Conservation (phyloP, 2,797 vertebrate genomes). For the Emydoidea blandingii region DNA sequence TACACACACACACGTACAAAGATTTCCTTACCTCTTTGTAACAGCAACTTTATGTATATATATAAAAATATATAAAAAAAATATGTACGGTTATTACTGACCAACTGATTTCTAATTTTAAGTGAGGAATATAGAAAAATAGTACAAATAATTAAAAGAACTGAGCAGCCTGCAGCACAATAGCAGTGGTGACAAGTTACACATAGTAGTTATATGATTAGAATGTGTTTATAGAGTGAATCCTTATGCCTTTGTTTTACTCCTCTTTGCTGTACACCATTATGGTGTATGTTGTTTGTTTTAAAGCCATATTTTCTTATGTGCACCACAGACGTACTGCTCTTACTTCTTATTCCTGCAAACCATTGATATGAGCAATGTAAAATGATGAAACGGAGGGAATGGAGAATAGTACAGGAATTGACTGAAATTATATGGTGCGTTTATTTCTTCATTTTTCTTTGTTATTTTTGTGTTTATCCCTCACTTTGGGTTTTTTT, state of each 20-base stretch:
- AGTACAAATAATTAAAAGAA: not conserved
- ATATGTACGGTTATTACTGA: not conserved
- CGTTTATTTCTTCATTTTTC: not conserved
- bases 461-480: not conserved
- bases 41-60: not conserved
- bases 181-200: not conserved
- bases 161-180: not conserved
- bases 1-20: too few relatives aligned
- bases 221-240: not conserved
- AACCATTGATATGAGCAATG: not conserved
- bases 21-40: not conserved
- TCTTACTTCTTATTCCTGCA: not conserved
- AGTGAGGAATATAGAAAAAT: not conserved
- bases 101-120: not conserved
- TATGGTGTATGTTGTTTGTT: not conserved
- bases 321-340: rapidly evolving
- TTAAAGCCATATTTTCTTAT: not conserved
- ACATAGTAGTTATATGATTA: not conserved
- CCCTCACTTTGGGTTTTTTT: not conserved
- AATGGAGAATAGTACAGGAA: not conserved
- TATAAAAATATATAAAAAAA: too few relatives aligned
- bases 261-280: not conserved
- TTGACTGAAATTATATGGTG: not conserved
- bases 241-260: not conserved
- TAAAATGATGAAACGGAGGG: not conserved